Conservation (phyloP, 1,140 invertebrate species). For the Batillaria attramentaria region DNA sequence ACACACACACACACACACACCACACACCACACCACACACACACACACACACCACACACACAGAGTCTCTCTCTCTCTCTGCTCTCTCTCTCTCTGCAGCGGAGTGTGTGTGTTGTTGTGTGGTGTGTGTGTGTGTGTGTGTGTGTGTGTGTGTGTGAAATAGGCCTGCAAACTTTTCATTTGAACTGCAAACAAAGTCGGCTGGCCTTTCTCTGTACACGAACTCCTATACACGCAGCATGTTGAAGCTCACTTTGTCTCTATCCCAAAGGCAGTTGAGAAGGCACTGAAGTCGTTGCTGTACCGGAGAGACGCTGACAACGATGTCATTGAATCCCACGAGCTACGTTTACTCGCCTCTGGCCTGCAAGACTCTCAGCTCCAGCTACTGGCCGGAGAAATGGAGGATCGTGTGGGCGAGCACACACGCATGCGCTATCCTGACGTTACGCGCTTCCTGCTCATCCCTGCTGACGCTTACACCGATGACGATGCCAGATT, state of each 20-base stretch:
- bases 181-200: too few species aligned
- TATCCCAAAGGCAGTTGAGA: conserved; percentile 27
- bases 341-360: not conserved
- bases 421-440: conserved; percentile 35
- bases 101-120: not conserved
- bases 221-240: too few species aligned
- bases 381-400: not conserved
- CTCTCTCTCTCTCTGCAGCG: too few species aligned
- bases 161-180: too few species aligned
- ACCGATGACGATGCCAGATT: conserved; percentile 12
- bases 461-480: conserved; percentile 35
- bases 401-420: conserved; percentile 22
- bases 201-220: too few species aligned
- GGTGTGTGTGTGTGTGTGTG: too few species aligned
- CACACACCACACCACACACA: too few species aligned
- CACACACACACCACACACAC: too few species aligned
- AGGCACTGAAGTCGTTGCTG: conserved; percentile 35
- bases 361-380: not conserved
- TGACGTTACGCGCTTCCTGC: conserved; percentile 10
- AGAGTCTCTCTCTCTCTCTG: too few species aligned
- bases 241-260: too few species aligned
- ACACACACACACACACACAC: too few species aligned
- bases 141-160: too few species aligned
- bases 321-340: not conserved
- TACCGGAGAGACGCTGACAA: conserved; percentile 22